A percentile compares a stretch with the other conserved stretches of the same genome.
These are phyloP conservation scores for Syrista parreyssii DNA, from an alignment of 2,888 invertebrate genomes.

Conservation along the genomic window DNA sequence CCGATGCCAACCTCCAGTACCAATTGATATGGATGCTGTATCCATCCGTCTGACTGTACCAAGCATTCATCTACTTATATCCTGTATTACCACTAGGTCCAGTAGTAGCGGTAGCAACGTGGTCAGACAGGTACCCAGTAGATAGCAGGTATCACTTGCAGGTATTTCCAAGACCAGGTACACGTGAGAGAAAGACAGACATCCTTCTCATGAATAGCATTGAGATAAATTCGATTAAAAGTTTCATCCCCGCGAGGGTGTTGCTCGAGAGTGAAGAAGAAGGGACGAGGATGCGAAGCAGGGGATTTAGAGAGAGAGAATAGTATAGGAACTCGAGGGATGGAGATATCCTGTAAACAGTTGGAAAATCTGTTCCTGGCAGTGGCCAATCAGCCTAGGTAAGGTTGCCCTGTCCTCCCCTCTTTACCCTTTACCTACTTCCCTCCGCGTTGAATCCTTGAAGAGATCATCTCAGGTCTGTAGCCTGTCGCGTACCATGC, in stretches of 20 bases:
- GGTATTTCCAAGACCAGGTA: neutral
- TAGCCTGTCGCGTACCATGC: neutral
- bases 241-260: slow-evolving; percentile 52
- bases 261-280: slow-evolving; percentile 33
- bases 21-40: slow-evolving; percentile 53
- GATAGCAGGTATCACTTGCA: neutral
- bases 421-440: too few relatives aligned
- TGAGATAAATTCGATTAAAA: slow-evolving; percentile 65
- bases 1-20: slow-evolving; percentile 7
- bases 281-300: neutral
- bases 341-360: slow-evolving; percentile 42
- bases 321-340: neutral
- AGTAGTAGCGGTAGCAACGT: neutral
- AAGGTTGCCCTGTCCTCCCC: too few relatives aligned
- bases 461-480: neutral
- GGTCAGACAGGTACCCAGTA: neutral
- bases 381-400: neutral
- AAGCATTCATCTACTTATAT: neutral
- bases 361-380: slow-evolving; percentile 12
- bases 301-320: slow-evolving; percentile 24
- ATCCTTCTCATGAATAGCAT: slow-evolving; percentile 61
- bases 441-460: neutral
- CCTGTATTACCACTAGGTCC: neutral
- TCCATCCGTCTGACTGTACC: neutral
- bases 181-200: neutral